Conservation (phyloP, 2,888 invertebrate species). For the Parelbella ahira region DNA sequence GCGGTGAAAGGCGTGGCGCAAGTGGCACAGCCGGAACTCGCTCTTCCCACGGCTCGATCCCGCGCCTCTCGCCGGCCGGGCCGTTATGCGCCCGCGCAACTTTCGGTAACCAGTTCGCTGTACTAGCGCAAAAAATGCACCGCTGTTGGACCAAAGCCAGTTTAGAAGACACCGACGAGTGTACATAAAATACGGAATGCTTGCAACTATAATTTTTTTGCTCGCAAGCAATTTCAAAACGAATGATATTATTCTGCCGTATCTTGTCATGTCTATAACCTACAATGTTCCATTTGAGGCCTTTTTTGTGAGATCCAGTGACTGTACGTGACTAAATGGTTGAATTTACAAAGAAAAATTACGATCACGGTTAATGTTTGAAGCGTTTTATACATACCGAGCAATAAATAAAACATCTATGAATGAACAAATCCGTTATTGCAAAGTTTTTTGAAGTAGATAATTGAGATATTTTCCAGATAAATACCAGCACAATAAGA, state of each 20-base stretch:
- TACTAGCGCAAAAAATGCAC: slow-evolving; percentile 52
- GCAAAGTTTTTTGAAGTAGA: too few relatives aligned
- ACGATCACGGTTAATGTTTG: too few relatives aligned
- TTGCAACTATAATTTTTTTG: slow-evolving; percentile 23
- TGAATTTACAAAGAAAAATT: neutral
- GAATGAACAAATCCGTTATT: too few relatives aligned
- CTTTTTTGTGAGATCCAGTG: too few relatives aligned
- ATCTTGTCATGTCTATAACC: too few relatives aligned
- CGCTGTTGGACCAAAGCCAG: slow-evolving; percentile 46
- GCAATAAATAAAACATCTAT: too few relatives aligned
- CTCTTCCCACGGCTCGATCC: slow-evolving; percentile 69
- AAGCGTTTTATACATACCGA: too few relatives aligned
- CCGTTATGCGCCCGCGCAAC: slow-evolving; percentile 54
- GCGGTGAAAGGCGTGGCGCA: slow-evolving; percentile 75
- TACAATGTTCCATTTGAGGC: too few relatives aligned
- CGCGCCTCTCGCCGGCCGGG: slow-evolving; percentile 53
- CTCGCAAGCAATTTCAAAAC: slow-evolving; percentile 11
- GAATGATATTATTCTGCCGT: too few relatives aligned
- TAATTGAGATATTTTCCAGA: too few relatives aligned
- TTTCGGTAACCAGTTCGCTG: slow-evolving; percentile 60
- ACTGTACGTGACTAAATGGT: neutral
- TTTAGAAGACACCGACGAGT: slow-evolving; percentile 38
- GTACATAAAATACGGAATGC: slow-evolving; percentile 49
- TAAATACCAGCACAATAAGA: too few relatives aligned
- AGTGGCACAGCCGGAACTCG: slow-evolving; percentile 76